These are phyloP conservation scores for Macrobrachium rosenbergii DNA, from an alignment of 1,140 invertebrate species.

Conservation along the genomic window DNA sequence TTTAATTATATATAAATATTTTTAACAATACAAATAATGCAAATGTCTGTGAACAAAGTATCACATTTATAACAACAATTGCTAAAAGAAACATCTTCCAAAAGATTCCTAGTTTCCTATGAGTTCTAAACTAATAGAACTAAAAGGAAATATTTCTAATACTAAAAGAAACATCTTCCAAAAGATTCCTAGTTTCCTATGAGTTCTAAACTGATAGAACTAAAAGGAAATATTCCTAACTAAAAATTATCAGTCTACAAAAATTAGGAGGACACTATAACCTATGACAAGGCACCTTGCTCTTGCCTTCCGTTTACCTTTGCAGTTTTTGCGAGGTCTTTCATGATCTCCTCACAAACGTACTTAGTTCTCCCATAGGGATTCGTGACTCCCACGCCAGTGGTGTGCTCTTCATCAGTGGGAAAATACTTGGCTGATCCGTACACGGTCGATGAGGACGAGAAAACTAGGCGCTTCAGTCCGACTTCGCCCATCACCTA, in stretches of 20 bases:
- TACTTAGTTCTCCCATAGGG: slow-evolving; percentile 88
- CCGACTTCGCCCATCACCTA: slow-evolving; percentile 84
- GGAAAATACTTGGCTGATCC: slow-evolving; percentile 87
- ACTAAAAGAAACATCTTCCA: no score
- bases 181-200: no score
- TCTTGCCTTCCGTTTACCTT: slow-evolving; percentile 7
- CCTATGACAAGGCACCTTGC: neutral
- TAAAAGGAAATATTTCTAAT: neutral
- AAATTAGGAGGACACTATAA: neutral
- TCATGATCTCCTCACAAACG: slow-evolving; percentile 93
- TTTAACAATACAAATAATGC: no score
- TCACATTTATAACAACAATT: no score
- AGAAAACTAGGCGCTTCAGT: slow-evolving; percentile 89
- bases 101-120: no score
- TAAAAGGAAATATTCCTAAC: neutral
- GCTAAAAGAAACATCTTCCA: no score
- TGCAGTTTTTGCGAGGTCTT: slow-evolving; percentile 80
- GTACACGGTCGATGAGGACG: slow-evolving; percentile 97
- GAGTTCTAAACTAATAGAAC: no score
- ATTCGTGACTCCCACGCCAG: slow-evolving; percentile 76
- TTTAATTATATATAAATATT: no score
- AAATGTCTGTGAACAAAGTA: no score
- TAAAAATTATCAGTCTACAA: neutral
- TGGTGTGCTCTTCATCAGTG: slow-evolving; percentile 78
- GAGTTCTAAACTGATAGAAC: no score